phyloP scores from a whole-genome alignment of 2,888 invertebrate genomes.

The Pristionchus arcanus region DNA sequence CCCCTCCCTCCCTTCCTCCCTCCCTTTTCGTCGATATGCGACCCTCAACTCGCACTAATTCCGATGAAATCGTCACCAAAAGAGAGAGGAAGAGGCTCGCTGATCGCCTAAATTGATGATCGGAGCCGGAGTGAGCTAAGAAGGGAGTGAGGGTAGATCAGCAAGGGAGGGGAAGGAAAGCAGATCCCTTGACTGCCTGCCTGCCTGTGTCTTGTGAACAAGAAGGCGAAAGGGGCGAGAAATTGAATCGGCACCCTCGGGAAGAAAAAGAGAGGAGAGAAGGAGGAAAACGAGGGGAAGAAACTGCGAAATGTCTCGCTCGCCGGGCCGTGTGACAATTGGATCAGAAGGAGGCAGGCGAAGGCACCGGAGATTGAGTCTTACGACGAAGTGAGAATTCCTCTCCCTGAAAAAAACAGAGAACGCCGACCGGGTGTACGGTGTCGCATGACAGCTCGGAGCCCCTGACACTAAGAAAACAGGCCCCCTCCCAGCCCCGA shows the following conservation, averaged over 20 bases:
- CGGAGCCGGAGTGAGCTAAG: neutral
- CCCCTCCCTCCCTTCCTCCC: neutral
- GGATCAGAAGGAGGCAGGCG: conserved; percentile 7
- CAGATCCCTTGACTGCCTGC: neutral
- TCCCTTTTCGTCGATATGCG: neutral
- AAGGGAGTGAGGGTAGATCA: neutral
- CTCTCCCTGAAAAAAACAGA: neutral
- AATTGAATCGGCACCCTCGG: conserved; percentile 49
- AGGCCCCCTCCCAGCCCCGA: neutral
- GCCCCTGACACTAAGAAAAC: conserved; percentile 11
- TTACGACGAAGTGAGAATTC: neutral
- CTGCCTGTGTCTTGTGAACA: conserved; percentile 32
- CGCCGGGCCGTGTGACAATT: conserved; percentile 23
- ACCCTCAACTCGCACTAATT: conserved; percentile 41
- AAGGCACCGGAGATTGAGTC: neutral
- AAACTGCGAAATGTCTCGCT: conserved; percentile 48
- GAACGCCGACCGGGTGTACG: neutral
- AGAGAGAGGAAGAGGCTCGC: neutral
- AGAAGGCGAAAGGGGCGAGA: conserved; percentile 26
- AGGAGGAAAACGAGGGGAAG: neutral
- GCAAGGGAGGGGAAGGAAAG: neutral
- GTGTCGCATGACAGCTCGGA: neutral
- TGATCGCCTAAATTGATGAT: neutral
- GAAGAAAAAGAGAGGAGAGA: neutral
- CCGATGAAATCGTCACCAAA: conserved; percentile 35